phyloP scores from a whole-genome alignment of 1,140 invertebrate genomes.

The Yoshiicerus persimilis region DNA sequence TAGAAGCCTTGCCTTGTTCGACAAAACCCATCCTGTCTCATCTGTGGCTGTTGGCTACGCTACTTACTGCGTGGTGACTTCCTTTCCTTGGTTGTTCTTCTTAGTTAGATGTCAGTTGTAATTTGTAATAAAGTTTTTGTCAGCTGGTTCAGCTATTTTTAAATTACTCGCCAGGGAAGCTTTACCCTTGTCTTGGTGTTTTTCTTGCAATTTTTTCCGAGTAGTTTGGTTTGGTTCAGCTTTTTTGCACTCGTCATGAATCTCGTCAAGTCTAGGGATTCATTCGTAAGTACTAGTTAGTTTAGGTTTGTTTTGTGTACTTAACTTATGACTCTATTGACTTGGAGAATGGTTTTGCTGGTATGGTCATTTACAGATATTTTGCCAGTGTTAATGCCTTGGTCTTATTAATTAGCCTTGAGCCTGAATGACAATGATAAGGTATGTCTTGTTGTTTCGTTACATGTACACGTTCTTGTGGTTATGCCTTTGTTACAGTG shows the following conservation, averaged over 20 bases:
- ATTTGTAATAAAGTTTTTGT: not conserved
- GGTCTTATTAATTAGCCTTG: not conserved
- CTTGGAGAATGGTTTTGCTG: not conserved
- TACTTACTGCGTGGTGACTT: slow-evolving; percentile 12
- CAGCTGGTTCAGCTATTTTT: not conserved
- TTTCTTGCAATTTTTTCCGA: not conserved
- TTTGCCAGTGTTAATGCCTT: not conserved
- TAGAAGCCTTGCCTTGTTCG: slow-evolving; percentile 14
- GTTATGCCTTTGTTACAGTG: not conserved
- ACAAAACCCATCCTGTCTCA: slow-evolving; percentile 8
- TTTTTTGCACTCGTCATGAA: slow-evolving; percentile 1
- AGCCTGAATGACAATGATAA: not conserved
- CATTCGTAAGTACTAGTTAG: not conserved
- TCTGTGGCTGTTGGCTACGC: slow-evolving; percentile 14
- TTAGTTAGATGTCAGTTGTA: slow-evolving; percentile 13
- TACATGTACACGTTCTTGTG: not conserved
- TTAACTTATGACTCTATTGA: not conserved
- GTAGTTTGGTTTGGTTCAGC: slow-evolving; percentile 14
- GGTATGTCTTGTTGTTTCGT: not conserved
- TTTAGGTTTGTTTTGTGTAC: not conserved
- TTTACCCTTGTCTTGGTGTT: slow-evolving; percentile 12
- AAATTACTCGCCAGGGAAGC: not conserved
- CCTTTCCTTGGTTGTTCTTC: slow-evolving; percentile 15
- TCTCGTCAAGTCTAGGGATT: not conserved
- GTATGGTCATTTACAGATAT: not conserved